Evolutionary conservation across 1,140 invertebrate species (phyloP), one percentile per base, ranked within the genome.

Genomic region (Maconellicoccus hirsutus): DNA sequence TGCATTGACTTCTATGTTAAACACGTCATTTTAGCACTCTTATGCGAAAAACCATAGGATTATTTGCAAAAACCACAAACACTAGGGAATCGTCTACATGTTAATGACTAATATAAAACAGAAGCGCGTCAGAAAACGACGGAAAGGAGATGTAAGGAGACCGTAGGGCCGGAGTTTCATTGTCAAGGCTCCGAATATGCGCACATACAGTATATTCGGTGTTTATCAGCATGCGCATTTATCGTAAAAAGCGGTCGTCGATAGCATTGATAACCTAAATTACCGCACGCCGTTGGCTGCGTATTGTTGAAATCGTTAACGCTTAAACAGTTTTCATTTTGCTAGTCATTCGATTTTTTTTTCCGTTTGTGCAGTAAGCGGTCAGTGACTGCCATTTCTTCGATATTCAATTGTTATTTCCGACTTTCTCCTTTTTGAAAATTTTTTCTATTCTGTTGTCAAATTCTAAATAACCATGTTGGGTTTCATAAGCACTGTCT

Each of bases 281-380:
- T 19, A 52, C 42, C 16, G 42, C 42, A 52, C 42, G 42, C 42
- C 42, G 42, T 52, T 52, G 42, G 42, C 42, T 52, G 42, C 42
- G n/a, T 52, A 52, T 52, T 52, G 42, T 52, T 52, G n/a, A 52
- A 52, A 52, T 52, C 42, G 42, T 52, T 52, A 52, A 52, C 42
- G 42, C n/a, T 33, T 12, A 6, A 3, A 16, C 42, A 19, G 12
- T 52, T 52, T 52, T 52, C 42, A 52, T 33, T 33, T 33, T 12
- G 42, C 42, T 52, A 52, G 42, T 52, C 42, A 52, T 52, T 16
- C 42, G 42, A 52, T 4, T 52, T 52, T 52, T 52, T 52, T 16
- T 52, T 52, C n/a, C 42, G n/a, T 8, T 8, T 16, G 42, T 8
- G n/a, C 12, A 38, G 33, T 52, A 16, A 52, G 42, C 42, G 42